Evolutionary conservation across 2,113 vertebrate species (phyloP), one percentile per base, ranked within the genome.

Genomic region (Girardinichthys multiradiatus): DNA sequence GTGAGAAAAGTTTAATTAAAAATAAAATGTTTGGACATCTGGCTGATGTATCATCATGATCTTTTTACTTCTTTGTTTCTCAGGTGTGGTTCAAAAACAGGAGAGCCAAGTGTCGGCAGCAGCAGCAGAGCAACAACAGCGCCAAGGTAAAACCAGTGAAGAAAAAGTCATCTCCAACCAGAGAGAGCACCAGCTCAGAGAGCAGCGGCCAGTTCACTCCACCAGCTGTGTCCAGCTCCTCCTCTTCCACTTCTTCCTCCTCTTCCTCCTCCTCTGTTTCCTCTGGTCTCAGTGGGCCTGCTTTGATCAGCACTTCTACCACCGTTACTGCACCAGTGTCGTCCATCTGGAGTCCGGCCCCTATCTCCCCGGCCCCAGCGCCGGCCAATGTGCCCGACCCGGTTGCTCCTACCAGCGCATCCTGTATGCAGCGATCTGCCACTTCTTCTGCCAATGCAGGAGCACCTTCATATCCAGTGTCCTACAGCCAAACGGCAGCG

Each of bases 61-160:
- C 69, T 76, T 72, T 61, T 83, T 26, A 58, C 61, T 21, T 37
- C 66, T 72, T 17, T 42, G 39, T 14, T 77, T 64, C 29, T 54
- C 90, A 99, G 98, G 98, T 99, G 8, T 99, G 98, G 97, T 99
- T 99, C 87, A 99, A 99, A 92, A 99, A 99, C 92, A 51, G 95
- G 3, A 84, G 95, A 5, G 95, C 95, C 0, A 95, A 95, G 64
- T 95, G 95, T 69, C 94, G 98, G 3, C 96, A 97, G 92, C 96
- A 97, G 88, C 96, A 97, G 86, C 97, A 97, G 93, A 96, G 94
- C 33, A 94, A 95, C 51, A 87, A 79, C 61, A 94, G 92, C 57
- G 82, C 94, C 88, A 99, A 99, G 91, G 95, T 92, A 57, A 96
- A 97, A 0, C 96, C 97, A 0, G 87, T 94, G 67, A 99, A 98